These are phyloP conservation scores for human (Homo sapiens) DNA, from an alignment of 2,113 vertebrate species.

Conservation along the genomic window DNA sequence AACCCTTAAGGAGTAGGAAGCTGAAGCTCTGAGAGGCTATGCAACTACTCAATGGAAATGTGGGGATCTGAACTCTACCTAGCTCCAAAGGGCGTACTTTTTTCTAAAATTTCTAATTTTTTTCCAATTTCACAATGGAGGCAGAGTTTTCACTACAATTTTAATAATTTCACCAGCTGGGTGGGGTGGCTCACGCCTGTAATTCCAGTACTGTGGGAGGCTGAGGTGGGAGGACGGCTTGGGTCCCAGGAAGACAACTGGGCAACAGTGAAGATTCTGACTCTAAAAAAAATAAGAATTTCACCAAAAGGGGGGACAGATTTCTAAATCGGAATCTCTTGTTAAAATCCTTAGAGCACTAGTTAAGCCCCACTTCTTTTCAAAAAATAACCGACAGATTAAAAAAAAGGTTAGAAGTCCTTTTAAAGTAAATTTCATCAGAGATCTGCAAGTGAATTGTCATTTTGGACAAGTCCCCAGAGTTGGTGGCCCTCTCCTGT, in stretches of 20 bases:
- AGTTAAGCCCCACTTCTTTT: conserved; percentile 16
- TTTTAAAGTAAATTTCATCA: conserved; percentile 30
- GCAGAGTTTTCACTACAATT: not conserved
- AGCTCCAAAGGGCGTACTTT: not conserved
- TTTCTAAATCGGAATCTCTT: not conserved
- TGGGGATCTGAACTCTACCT: not conserved
- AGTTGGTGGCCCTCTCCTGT: not conserved
- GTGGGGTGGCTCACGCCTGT: too few species aligned
- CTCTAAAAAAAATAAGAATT: not conserved
- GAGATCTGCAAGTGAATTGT: not conserved
- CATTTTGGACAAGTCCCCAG: not conserved
- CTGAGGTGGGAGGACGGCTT: too few species aligned
- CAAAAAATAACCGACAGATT: not conserved
- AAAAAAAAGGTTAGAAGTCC: not conserved
- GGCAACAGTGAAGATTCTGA: too few species aligned
- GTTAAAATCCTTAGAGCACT: not conserved
- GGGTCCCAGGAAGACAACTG: too few species aligned
- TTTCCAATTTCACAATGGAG: not conserved
- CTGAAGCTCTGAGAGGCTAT: not conserved
- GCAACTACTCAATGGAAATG: not conserved
- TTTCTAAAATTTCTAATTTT: not conserved
- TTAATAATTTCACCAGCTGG: conserved; percentile 9
- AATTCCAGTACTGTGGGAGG: too few species aligned
- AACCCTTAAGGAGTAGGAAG: not conserved
- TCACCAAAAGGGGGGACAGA: not conserved